phyloP scores from a whole-genome alignment of 2,797 vertebrate species.

The Graptemys geographica region DNA sequence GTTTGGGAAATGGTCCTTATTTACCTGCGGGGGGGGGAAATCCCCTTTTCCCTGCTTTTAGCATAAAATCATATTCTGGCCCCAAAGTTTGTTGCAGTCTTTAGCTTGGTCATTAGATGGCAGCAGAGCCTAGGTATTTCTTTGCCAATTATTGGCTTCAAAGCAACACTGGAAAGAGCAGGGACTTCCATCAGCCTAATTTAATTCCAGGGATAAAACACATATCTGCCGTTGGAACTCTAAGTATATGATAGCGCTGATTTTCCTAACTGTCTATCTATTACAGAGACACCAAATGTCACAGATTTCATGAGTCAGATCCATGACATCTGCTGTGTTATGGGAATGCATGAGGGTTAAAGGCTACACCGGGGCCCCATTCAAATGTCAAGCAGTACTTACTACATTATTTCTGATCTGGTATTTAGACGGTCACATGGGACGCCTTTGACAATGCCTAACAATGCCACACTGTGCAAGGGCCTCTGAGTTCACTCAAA shows the following conservation, averaged over 20 bases:
- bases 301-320: not conserved
- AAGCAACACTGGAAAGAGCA: not conserved
- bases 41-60: not conserved
- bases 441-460: not conserved
- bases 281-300: not conserved
- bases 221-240: not conserved
- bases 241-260: not conserved
- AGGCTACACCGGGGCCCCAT: not conserved
- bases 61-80: not conserved
- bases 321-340: not conserved
- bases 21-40: not conserved
- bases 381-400: not conserved
- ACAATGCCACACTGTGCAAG: not conserved
- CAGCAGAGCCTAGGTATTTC: constrained; percentile 46
- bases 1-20: not conserved
- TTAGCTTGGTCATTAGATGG: constrained; percentile 58
- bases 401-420: not conserved
- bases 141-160: not conserved
- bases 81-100: not conserved
- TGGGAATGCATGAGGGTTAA: not conserved
- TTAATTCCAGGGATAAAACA: not conserved
- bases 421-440: not conserved
- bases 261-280: not conserved
- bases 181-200: not conserved
- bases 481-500: not conserved